These are phyloP conservation scores for Varecia variegata DNA, from an alignment of 2,797 vertebrate genomes.

Conservation along the genomic window DNA sequence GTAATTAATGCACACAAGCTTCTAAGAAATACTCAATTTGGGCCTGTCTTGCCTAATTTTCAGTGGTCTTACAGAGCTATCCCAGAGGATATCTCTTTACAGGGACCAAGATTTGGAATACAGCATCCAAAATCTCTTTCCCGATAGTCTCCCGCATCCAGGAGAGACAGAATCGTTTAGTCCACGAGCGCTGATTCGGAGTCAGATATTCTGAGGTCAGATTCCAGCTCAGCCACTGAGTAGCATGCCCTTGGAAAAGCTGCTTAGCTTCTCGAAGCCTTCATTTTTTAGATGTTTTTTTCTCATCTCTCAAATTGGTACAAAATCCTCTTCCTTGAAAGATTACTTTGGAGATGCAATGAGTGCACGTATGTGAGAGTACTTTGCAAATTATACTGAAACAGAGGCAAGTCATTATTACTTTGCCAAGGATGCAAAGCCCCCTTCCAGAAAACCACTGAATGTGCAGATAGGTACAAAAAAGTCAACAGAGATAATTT, in stretches of 20 bases:
- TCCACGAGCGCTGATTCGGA: background rate
- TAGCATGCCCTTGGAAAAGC: background rate
- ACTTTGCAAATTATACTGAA: background rate
- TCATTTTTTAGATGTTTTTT: background rate
- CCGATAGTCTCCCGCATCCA: background rate
- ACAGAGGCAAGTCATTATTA: background rate
- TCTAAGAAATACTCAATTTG: background rate
- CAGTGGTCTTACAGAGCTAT: background rate
- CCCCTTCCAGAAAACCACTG: background rate
- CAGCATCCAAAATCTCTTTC: background rate
- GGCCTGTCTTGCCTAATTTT: background rate
- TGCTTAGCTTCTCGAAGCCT: background rate
- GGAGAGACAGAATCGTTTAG: background rate
- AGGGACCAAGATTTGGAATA: accelerated
- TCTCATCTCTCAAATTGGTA: background rate
- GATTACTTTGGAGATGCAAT: background rate
- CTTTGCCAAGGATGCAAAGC: background rate
- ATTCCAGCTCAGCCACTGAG: background rate
- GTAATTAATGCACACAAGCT: background rate
- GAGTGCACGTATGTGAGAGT: background rate
- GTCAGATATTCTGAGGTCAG: background rate
- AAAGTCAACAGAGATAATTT: background rate
- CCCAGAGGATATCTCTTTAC: background rate
- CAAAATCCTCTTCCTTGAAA: background rate
- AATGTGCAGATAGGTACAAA: background rate